Conservation (phyloP, 2,113 vertebrate genomes). For the Sisor rabdophorus region DNA sequence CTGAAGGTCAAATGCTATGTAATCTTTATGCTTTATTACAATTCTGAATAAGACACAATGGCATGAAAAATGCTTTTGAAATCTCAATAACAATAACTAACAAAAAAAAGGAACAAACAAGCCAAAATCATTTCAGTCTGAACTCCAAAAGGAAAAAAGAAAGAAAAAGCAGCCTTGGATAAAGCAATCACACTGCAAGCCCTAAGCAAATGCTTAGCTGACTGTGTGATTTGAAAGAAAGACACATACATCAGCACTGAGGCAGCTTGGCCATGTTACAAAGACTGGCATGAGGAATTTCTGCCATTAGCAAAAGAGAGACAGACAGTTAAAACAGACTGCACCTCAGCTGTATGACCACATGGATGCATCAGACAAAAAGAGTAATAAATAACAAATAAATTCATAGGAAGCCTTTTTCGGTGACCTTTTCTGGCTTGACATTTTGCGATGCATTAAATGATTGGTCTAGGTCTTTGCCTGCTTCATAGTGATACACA, state of each 20-base stretch:
- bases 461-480: too few relatives aligned
- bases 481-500: background rate
- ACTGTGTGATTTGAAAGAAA: conserved; percentile 1
- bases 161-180: background rate
- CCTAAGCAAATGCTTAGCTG: conserved; percentile 12
- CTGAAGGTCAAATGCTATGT: background rate
- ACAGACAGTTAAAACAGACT: background rate
- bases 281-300: background rate
- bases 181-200: background rate
- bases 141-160: background rate
- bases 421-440: background rate
- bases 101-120: too few relatives aligned
- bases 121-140: background rate
- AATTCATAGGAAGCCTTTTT: background rate
- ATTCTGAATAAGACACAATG: background rate
- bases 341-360: conserved; percentile 1
- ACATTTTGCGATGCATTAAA: background rate
- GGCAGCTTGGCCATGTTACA: conserved; percentile 11
- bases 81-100: background rate
- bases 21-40: background rate
- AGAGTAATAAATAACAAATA: conserved; percentile 19
- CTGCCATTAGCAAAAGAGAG: background rate
- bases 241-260: background rate
- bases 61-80: background rate
- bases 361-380: background rate